Conservation (phyloP, 2,113 vertebrate species). For the Laticauda laticaudata region DNA sequence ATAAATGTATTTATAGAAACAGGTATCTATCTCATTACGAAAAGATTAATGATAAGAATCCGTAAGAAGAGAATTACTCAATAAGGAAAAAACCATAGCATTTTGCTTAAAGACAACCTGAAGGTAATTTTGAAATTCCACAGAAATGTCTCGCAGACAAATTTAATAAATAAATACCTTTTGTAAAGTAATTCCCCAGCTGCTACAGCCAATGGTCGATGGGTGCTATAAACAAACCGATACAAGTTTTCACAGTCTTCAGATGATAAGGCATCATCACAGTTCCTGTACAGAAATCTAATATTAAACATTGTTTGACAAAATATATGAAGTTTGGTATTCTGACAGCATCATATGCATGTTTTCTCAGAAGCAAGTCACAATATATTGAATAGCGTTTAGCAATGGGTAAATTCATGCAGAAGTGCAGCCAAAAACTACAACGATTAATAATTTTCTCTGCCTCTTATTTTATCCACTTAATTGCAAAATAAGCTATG, state of each 20-base stretch:
- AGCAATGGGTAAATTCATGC: not conserved
- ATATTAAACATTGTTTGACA: conserved; percentile 40
- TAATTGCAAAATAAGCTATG: not conserved
- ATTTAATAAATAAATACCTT: conserved; percentile 67
- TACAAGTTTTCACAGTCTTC: conserved; percentile 80
- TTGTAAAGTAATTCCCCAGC: conserved; percentile 87
- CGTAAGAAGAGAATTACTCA: not conserved
- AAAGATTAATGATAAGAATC: not conserved
- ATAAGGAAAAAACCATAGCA: not conserved
- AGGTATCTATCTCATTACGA: not conserved
- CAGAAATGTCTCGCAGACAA: not conserved
- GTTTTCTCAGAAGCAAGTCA: not conserved
- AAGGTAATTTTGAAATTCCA: conserved; percentile 11
- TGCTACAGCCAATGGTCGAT: conserved; percentile 81
- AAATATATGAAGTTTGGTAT: conserved; percentile 24
- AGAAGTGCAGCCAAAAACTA: not conserved
- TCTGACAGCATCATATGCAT: not conserved
- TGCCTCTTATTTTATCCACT: not conserved
- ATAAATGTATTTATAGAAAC: not conserved
- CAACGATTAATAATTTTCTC: conserved; percentile 14
- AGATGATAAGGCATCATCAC: conserved; percentile 72
- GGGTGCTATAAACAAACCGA: conserved; percentile 82
- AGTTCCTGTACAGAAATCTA: conserved; percentile 71
- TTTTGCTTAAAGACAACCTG: not conserved
- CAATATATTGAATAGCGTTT: not conserved